Evolutionary conservation across 2,113 vertebrate genomes (phyloP), one percentile per base, ranked within the genome.

Genomic region (Siniperca chuatsi): DNA sequence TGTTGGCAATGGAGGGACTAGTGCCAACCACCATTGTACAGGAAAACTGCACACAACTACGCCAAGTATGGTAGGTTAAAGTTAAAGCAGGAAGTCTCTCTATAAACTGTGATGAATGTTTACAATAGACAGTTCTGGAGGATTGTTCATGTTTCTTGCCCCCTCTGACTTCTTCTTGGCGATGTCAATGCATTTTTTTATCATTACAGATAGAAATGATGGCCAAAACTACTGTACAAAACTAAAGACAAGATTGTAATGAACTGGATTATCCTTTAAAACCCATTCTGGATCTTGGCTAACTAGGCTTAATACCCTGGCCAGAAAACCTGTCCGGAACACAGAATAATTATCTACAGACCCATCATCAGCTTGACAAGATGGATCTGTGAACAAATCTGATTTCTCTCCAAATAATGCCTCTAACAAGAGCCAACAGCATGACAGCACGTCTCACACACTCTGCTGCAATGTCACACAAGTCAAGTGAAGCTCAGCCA

Each of bases 391-490:
- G 66, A 81, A 55, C 64, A 74, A 78, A 87, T 61, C 21, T 9
- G 52, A 37, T 69, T 70, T 35, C 42, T 52, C 10, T 58, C 29
- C 42, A 15, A 57, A 75, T 13, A 44, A 68, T 1, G 78, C 64
- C 62, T 72, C 78, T 33, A 78, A 86, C 54, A n/a, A 29, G 82
- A 75, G 78, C 70, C 87, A 18, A 2, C 62, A 65, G 87, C 78
- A 6, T 8, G 79, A 21, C 79, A 25, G 35, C 78, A 76, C 6
- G 79, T 76, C 89, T 75, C 78, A 9, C 71, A 62, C 64, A 11
- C 80, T 84, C 83, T 40, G 72, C 81, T 9, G 29, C 89, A 82
- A 81, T 79, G 89, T 83, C 85, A 79, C 70, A 65, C 77, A n/a
- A 87, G 83, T 91, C 65, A 57, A 89, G 80, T 10, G 73, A 58